Evolutionary conservation across 2,888 invertebrate species (phyloP), one percentile per base, ranked within the genome.

Genomic region (Ommatoiulus sabulosus): DNA sequence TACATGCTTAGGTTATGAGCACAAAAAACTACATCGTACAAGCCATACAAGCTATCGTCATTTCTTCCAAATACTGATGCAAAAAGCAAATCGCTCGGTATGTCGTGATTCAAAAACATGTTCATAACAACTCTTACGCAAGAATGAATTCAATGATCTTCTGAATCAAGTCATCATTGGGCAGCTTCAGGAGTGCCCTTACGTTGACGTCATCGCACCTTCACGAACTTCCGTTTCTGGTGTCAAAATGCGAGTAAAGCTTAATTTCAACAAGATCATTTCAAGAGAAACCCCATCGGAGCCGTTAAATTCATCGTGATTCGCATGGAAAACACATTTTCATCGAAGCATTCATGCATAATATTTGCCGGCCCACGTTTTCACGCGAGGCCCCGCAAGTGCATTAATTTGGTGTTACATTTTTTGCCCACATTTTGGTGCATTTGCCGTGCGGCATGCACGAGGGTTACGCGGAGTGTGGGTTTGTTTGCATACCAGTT

Each of bases 401-500:
- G 10, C 4, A 52, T 52, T 52, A 52, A 15, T 52, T 52, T 63
- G 24, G 7, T 24, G 20, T 72, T 24, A 24, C 20, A 8, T 72
- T 72, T 24, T 20, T 24, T 17, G 3, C n/a, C 12, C 5, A n/a
- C 17, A 63, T n/a, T 63, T 10, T n/a, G 1, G 2, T n/a, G 63
- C 63, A 63, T 72, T 72, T 20, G 8, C 72, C 20, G 20, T 20
- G 72, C 72, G 24, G 20, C 24, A 72, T 72, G 8, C 6, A 72
- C 24, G 2, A 24, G 24, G 5, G 52, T 10, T 52, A 52, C 2
- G 24, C 3, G 24, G 72, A 20, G 72, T 72, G 72, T 72, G 72
- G 72, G 72, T 1, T 24, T 72, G 72, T 72, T 72, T 72, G 24
- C 72, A 72, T 72, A 72, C 72, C 72, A 24, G 72, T 20, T 72